Conservation (phyloP, 2,113 vertebrate species). For the Rhineura floridana region DNA sequence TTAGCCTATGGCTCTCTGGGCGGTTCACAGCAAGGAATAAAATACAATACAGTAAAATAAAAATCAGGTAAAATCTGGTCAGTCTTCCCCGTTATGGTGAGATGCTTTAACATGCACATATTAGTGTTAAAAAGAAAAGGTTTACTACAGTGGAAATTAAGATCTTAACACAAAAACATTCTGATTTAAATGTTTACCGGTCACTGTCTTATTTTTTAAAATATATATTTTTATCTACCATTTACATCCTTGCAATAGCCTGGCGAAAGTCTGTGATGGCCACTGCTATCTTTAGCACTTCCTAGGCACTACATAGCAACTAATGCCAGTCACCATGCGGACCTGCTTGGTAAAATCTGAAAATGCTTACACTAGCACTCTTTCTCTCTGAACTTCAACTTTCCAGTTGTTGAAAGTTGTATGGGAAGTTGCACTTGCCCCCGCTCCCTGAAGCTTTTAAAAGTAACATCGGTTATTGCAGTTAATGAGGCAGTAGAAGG, state of each 20-base stretch:
- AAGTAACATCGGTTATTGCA: constrained; percentile 75
- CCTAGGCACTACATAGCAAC: constrained; percentile 56
- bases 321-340: constrained; percentile 51
- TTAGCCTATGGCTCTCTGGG: too few relatives aligned
- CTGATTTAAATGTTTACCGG: neutral
- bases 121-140: neutral
- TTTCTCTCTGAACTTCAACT: constrained; percentile 60
- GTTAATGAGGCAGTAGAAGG: constrained; percentile 82
- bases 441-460: constrained; percentile 65
- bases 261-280: constrained; percentile 44
- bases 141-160: neutral
- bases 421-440: constrained; percentile 49
- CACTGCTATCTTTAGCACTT: neutral
- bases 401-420: constrained; percentile 61
- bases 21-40: too few relatives aligned
- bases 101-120: neutral
- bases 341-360: constrained; percentile 64
- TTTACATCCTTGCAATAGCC: constrained; percentile 15
- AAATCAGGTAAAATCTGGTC: too few relatives aligned
- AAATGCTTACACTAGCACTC: constrained; percentile 70
- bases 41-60: too few relatives aligned
- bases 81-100: too few relatives aligned
- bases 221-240: neutral
- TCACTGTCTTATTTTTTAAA: neutral
- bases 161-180: neutral